Evolutionary conservation across 2,113 vertebrate genomes (phyloP).

Genomic region (Eonycteris spelaea): DNA sequence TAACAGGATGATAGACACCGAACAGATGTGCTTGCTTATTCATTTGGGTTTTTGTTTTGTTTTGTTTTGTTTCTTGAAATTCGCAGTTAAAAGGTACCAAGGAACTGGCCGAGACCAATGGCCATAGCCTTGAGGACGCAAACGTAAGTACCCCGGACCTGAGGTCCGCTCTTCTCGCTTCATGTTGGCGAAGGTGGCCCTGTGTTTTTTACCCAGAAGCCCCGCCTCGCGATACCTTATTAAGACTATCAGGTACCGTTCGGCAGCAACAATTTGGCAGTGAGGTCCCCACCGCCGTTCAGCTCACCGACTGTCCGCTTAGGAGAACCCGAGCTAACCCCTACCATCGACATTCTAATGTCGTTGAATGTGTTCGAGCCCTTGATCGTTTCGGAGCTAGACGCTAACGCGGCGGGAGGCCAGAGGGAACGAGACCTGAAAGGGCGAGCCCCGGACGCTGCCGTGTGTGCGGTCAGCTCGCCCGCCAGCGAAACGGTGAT

Average conservation of each 20-base stretch:
- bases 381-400: background rate
- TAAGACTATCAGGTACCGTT: background rate
- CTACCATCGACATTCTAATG: background rate
- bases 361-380: background rate
- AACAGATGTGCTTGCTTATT: constrained; percentile 68
- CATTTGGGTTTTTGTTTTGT: constrained; percentile 25
- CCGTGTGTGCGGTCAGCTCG: background rate
- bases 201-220: background rate
- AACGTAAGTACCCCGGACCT: constrained; percentile 82
- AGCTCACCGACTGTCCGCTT: background rate
- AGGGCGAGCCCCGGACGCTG: background rate
- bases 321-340: background rate
- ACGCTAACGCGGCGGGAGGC: background rate
- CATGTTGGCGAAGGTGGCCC: background rate
- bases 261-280: background rate
- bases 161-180: background rate
- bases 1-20: constrained; percentile 73
- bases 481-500: background rate
- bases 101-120: constrained; percentile 86
- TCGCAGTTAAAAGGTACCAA: constrained; percentile 86
- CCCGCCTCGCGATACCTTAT: background rate
- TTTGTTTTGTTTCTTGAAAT: constrained; percentile 50
- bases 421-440: background rate
- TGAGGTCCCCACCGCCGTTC: background rate
- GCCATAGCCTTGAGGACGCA: constrained; percentile 83